phyloP scores from a whole-genome alignment of 2,113 vertebrate species.

The Trematomus loennbergii region DNA sequence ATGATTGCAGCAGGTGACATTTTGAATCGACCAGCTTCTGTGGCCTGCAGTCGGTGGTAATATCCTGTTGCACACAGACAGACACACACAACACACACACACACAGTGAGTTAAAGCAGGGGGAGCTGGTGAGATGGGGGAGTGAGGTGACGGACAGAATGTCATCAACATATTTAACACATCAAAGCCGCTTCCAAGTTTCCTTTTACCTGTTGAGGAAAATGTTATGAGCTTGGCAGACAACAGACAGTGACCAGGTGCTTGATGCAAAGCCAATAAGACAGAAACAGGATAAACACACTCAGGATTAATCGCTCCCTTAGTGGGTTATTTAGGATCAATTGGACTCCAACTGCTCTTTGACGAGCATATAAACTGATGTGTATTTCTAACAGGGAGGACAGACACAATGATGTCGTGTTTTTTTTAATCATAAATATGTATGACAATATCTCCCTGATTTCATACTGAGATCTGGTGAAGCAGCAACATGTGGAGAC shows the following conservation, averaged over 20 bases:
- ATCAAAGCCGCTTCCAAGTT: conserved; percentile 53
- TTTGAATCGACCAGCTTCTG: conserved; percentile 26
- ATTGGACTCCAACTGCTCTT: conserved; percentile 13
- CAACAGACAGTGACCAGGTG: conserved; percentile 40
- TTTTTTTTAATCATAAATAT: neutral
- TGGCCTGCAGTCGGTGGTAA: conserved; percentile 42
- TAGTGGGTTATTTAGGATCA: conserved; percentile 22
- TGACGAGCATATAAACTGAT: conserved; percentile 10
- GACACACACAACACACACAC: conserved; percentile 10
- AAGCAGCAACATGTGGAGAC: neutral
- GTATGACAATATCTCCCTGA: neutral
- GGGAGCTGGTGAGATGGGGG: conserved; percentile 45
- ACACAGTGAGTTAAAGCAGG: conserved; percentile 45
- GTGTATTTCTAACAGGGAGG: neutral
- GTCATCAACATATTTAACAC: conserved; percentile 50
- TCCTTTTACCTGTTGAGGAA: conserved; percentile 71
- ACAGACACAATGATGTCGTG: neutral
- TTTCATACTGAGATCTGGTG: neutral
- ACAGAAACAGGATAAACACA: conserved; percentile 31
- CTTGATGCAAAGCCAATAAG: conserved; percentile 20
- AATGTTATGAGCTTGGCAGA: conserved; percentile 49
- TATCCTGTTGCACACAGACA: conserved; percentile 24
- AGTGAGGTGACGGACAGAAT: conserved; percentile 31
- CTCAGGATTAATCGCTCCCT: conserved; percentile 15
- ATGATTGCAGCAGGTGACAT: conserved; percentile 26